Evolutionary conservation across 2,113 vertebrate species (phyloP).

Genomic region (Diadophis punctatus): DNA sequence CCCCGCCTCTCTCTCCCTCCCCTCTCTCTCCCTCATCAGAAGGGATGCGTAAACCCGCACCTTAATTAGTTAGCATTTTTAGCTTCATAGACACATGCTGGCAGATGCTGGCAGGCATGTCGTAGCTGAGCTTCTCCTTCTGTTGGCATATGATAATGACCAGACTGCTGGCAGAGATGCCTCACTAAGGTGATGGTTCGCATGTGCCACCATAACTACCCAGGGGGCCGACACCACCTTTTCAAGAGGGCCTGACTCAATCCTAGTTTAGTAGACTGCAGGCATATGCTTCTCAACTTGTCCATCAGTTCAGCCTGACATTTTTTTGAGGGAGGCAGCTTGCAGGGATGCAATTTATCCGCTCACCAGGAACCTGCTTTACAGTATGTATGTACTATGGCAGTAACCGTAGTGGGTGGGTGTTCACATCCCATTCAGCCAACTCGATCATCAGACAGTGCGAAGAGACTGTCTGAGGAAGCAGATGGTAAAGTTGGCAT

Average conservation of each 20-base stretch:
- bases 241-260: not conserved
- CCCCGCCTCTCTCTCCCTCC: not conserved
- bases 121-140: not conserved
- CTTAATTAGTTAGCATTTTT: not conserved
- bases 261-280: not conserved
- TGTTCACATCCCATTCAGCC: not conserved
- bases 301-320: too few species aligned
- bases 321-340: not conserved
- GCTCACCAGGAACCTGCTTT: not conserved
- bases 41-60: not conserved
- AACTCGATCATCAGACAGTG: not conserved
- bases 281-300: not conserved
- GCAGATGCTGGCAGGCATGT: not conserved
- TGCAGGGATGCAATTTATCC: not conserved
- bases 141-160: not conserved
- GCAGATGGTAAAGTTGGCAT: not conserved
- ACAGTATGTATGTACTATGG: not conserved
- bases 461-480: not conserved
- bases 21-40: not conserved
- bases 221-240: not conserved
- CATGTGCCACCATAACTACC: not conserved
- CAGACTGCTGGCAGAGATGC: not conserved
- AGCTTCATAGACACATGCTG: not conserved
- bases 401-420: not conserved
- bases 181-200: not conserved